A percentile compares a stretch with the other conserved stretches of the same genome.
Evolutionary conservation across 2,113 vertebrate species (phyloP).

Genomic region (Phrynocephalus versicolor): DNA sequence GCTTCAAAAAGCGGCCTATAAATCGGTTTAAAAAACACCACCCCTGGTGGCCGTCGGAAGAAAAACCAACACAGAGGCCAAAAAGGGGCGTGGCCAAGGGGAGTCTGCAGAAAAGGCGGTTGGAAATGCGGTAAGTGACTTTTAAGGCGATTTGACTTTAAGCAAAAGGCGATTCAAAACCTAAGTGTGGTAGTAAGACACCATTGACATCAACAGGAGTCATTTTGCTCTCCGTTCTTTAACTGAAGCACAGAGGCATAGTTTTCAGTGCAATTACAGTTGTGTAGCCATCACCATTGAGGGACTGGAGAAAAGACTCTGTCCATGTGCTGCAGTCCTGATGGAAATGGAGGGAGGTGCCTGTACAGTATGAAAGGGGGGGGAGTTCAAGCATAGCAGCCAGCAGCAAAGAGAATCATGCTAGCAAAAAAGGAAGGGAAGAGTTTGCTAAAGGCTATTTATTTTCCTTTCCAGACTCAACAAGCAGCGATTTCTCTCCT

Average conservation of each 20-base stretch:
- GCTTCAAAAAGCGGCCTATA: too few species aligned
- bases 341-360: not conserved
- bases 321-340: not conserved
- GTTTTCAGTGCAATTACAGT: not conserved
- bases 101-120: too few species aligned
- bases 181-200: not conserved
- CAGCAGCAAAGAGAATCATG: too few species aligned
- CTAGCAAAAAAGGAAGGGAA: slow-evolving; percentile 58
- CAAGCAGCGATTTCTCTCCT: slow-evolving; percentile 47
- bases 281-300: not conserved
- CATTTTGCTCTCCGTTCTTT: not conserved
- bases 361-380: too few species aligned
- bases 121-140: too few species aligned
- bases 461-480: slow-evolving; percentile 32
- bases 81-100: too few species aligned
- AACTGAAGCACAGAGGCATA: not conserved
- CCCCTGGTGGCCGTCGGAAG: too few species aligned
- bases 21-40: too few species aligned
- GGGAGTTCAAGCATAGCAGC: too few species aligned
- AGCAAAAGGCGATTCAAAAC: too few species aligned
- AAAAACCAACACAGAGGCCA: too few species aligned
- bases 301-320: not conserved
- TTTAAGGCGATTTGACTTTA: too few species aligned
- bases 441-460: slow-evolving; percentile 52
- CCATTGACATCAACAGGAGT: not conserved